Evolutionary conservation across 2,888 invertebrate species (phyloP).

Genomic region (Lymantria monacha): DNA sequence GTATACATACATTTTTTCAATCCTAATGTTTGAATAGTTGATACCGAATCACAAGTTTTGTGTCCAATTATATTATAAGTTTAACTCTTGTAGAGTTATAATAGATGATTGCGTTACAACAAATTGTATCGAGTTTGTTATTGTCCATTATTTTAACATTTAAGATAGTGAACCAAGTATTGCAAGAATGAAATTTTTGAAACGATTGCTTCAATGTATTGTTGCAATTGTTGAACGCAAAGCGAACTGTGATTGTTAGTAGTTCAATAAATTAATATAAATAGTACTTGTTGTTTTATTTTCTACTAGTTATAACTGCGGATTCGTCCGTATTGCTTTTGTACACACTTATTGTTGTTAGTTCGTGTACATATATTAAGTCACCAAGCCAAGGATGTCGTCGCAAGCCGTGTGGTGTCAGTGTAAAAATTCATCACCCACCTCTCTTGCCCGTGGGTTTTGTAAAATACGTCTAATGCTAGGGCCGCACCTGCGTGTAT

Average conservation of each 20-base stretch:
- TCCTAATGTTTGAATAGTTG: too few relatives aligned
- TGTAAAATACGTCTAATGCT: too few relatives aligned
- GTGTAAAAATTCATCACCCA: too few relatives aligned
- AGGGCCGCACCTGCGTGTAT: too few relatives aligned
- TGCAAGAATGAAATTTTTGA: conserved; percentile 5
- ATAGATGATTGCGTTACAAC: conserved; percentile 6
- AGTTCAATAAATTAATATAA: conserved; percentile 58
- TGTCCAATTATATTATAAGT: conserved; percentile 2
- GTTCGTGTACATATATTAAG: too few relatives aligned
- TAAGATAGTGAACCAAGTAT: conserved; percentile 24
- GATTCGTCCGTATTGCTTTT: too few relatives aligned
- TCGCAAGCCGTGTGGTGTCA: too few relatives aligned
- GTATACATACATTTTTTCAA: too few relatives aligned
- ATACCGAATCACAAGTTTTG: too few relatives aligned
- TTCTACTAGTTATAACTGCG: not conserved
- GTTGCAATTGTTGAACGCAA: conserved; percentile 42
- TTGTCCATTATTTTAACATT: conserved; percentile 16
- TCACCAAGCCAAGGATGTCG: too few relatives aligned
- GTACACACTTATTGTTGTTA: too few relatives aligned
- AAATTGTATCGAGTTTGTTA: conserved; percentile 1
- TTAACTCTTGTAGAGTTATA: conserved; percentile 46
- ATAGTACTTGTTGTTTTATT: conserved; percentile 20
- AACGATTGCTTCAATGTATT: conserved; percentile 10
- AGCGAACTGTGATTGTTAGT: conserved; percentile 69
- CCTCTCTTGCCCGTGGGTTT: too few relatives aligned